Percentiles rank a stretch among this genome's conserved stretches.
Evolutionary conservation across 2,888 invertebrate species (phyloP).

Genomic region (Lordiphosa fenestrarum): DNA sequence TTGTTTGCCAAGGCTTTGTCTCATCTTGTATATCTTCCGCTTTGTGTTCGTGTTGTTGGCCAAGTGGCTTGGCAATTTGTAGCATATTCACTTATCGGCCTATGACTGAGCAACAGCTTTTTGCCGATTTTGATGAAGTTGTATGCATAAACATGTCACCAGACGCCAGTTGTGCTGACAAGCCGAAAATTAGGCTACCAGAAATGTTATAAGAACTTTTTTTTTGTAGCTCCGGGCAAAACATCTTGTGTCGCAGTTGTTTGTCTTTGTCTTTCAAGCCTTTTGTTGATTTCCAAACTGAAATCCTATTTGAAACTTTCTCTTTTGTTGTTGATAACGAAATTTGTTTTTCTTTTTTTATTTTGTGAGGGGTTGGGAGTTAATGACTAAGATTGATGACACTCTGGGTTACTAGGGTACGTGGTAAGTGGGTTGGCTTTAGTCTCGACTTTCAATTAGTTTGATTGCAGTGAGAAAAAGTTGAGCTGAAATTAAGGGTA

Average conservation of each 20-base stretch:
- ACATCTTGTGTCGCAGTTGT: slow-evolving; percentile 37
- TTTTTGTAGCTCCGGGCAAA: slow-evolving; percentile 38
- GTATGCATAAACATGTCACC: slow-evolving; percentile 72
- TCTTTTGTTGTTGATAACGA: neutral
- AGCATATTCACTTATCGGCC: slow-evolving; percentile 61
- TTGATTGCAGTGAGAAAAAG: slow-evolving; percentile 14
- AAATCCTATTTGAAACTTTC: neutral
- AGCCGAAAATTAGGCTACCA: slow-evolving; percentile 65
- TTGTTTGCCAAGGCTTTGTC: slow-evolving; percentile 33
- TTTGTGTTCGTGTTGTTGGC: slow-evolving; percentile 23
- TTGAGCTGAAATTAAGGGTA: neutral
- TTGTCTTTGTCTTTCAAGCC: slow-evolving; percentile 25
- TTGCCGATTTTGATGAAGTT: slow-evolving; percentile 69
- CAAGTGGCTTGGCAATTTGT: slow-evolving; percentile 55
- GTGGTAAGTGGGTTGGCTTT: neutral
- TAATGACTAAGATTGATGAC: slow-evolving; percentile 35
- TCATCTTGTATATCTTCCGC: slow-evolving; percentile 17
- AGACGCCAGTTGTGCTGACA: slow-evolving; percentile 68
- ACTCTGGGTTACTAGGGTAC: slow-evolving; percentile 9
- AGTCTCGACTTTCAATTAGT: slow-evolving; percentile 24
- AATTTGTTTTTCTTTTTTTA: neutral
- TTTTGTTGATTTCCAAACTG: slow-evolving; percentile 15
- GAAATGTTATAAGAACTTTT: slow-evolving; percentile 55
- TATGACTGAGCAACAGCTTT: slow-evolving; percentile 30
- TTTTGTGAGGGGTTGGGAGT: neutral